Percentiles rank a stretch among this genome's conserved stretches.
These are phyloP conservation scores for Myotis yumanensis DNA, from an alignment of 2,113 vertebrate genomes.

Conservation along the genomic window DNA sequence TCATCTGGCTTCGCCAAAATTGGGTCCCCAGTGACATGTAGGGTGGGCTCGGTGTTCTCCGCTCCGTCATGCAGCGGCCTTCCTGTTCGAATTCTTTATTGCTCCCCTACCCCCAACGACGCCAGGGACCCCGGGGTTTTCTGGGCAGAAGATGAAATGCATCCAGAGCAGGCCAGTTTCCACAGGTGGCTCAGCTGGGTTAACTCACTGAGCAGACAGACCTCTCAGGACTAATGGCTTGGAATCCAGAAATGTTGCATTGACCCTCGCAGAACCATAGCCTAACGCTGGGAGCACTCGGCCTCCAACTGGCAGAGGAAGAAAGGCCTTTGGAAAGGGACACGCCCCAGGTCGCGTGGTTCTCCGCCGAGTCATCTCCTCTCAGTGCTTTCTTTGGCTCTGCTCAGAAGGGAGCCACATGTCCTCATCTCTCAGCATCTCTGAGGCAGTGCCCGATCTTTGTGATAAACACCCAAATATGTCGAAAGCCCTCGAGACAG, in stretches of 20 bases:
- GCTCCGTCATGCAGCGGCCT: neutral
- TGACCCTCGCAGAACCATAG: rapidly evolving
- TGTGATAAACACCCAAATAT: neutral
- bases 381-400: neutral
- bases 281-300: neutral
- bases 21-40: neutral
- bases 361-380: neutral
- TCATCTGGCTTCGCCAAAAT: neutral
- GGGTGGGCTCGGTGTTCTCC: neutral
- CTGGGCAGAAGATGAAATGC: conserved; percentile 48
- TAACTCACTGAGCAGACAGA: neutral
- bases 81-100: neutral
- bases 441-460: neutral
- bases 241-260: neutral
- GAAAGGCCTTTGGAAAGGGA: neutral
- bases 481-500: neutral
- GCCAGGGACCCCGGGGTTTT: conserved; percentile 2
- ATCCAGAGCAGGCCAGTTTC: conserved; percentile 5
- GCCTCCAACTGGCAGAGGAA: neutral
- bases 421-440: neutral
- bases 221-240: neutral
- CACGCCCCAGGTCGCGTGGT: neutral
- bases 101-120: neutral
- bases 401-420: neutral
- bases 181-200: neutral